These are phyloP conservation scores for Ornithoptera priamus DNA, from an alignment of 2,888 invertebrate species.

Conservation along the genomic window DNA sequence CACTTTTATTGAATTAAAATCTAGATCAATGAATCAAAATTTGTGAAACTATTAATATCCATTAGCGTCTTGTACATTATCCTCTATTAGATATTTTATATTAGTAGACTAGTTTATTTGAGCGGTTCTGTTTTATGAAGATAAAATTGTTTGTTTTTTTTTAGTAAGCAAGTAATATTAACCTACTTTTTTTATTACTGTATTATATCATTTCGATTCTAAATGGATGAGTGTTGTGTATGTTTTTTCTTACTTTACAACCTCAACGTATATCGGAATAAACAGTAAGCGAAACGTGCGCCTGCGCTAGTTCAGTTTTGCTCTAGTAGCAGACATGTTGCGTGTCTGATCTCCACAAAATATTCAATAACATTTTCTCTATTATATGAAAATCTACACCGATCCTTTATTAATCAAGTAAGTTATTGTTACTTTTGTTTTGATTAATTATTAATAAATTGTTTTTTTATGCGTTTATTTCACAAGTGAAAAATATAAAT, in stretches of 20 bases:
- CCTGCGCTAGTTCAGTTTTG: conserved; percentile 39
- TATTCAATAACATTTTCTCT: conserved; percentile 12
- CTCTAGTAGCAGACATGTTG: conserved; percentile 44
- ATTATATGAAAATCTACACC: conserved; percentile 17
- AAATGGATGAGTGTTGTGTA: conserved; percentile 11
- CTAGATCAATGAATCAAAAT: not conserved
- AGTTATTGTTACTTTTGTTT: conserved; percentile 4
- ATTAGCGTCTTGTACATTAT: conserved; percentile 1
- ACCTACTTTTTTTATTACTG: conserved; percentile 31
- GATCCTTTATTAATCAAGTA: not conserved
- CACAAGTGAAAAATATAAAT: not conserved
- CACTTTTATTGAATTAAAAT: not conserved
- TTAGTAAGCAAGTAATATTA: conserved; percentile 30
- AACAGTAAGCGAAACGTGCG: conserved; percentile 27
- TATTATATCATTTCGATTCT: conserved; percentile 21
- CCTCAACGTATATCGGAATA: conserved; percentile 12
- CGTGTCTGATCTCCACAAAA: conserved; percentile 30
- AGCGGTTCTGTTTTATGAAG: conserved; percentile 18
- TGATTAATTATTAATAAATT: not conserved
- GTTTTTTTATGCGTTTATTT: not conserved
- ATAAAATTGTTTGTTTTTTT: conserved; percentile 1
- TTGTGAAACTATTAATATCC: not conserved
- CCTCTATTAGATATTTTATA: conserved; percentile 5
- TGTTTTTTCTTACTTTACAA: conserved; percentile 6
- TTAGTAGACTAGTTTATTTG: conserved; percentile 25